Base-by-base conservation (phyloP, 1,140 invertebrate species). In the Drosophila punjabiensis region DNA sequence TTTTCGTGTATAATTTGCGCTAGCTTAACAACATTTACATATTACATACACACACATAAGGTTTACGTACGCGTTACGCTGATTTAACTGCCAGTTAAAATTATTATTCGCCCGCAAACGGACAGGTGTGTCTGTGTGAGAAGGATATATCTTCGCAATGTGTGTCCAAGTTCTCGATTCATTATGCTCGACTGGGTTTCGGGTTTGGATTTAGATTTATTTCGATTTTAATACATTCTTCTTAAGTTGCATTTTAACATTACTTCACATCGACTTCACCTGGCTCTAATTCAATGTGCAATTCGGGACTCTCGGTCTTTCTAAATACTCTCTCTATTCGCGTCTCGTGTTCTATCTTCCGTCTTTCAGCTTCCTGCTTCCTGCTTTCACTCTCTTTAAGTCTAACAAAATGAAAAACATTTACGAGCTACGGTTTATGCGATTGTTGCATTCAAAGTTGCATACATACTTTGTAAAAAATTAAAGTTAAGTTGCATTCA, bases 21-120 rank as follows among this genome's bases (percentile, higher is more conserved):
- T 90, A 92, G 60, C 70, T 88, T 91, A 88, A 89, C 81, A 91
- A 91, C 90, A 90, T 89, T 92, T 82, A 89, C 84, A 89, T 85
- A 78, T 58, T 90, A 91, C 82, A 90, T 81, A 90, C 85, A 89
- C 82, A 89, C 82, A 85, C 82, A 90, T 68, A 74, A 66, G 71
- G 69, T 74, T 81, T 89, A 91, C 88, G 83, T 79, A 63, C 76
- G 53, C 53, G 75, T 79, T 75, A 62, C 53, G 75, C 75, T 68
- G 61, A 61, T 81, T 63, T 77, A 76, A 76, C 69, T 82, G 70
- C 52, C 39, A 59, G 68, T 73, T 80, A 85, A 82, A 83, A 78
- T 63, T 66, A 78, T 80, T 81, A 69, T 35, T 71, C 67, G 74
- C 43, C 50, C 41, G 43, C 33, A 71, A 82, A 76, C 60, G 65